phyloP scores from a whole-genome alignment of 2,888 invertebrate species.

The Aphodius granarius region DNA sequence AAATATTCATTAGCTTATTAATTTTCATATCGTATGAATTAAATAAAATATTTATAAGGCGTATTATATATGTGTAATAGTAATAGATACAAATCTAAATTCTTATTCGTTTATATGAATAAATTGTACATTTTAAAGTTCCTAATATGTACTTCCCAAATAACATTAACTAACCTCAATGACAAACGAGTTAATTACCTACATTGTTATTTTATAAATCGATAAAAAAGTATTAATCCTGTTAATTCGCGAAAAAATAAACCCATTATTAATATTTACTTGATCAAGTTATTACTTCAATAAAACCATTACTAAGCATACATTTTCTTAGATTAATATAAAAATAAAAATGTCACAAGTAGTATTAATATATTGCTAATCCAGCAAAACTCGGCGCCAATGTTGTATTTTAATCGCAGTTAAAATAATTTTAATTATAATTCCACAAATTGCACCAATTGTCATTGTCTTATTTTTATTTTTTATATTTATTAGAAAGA shows the following conservation, averaged over 20 bases:
- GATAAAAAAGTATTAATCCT: not conserved
- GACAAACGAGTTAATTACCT: not conserved
- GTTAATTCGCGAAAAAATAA: not conserved
- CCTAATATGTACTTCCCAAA: too few relatives aligned
- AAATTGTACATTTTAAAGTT: too few relatives aligned
- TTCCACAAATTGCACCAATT: not conserved
- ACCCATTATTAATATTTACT: not conserved
- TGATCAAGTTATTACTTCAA: not conserved
- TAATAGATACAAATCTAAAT: too few relatives aligned
- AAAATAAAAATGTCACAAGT: not conserved
- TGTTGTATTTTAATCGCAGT: not conserved
- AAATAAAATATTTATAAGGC: too few relatives aligned
- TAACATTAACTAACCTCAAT: not conserved
- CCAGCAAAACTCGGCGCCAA: not conserved
- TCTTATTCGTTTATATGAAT: too few relatives aligned
- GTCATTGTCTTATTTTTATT: too few relatives aligned
- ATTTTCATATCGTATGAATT: not conserved
- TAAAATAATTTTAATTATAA: not conserved
- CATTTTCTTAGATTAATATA: not conserved
- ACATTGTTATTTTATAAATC: not conserved
- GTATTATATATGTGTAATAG: too few relatives aligned
- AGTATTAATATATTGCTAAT: not conserved
- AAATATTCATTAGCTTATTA: not conserved
- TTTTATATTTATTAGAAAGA: too few relatives aligned
- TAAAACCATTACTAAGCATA: not conserved